Conservation (phyloP, 1,140 invertebrate genomes). For the Pararge aegeria region DNA sequence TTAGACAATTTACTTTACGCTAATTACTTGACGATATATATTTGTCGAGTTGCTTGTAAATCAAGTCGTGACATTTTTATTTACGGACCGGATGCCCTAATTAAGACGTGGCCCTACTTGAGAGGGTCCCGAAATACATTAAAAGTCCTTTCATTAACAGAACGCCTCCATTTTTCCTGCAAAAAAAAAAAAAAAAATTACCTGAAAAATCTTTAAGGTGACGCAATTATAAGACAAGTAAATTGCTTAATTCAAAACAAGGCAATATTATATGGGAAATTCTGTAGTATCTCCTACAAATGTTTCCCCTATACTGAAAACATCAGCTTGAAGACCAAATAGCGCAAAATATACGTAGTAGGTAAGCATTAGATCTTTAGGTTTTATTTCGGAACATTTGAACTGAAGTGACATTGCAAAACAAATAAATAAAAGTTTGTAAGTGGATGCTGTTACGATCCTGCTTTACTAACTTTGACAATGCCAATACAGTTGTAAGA, state of each 20-base stretch:
- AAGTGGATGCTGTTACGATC: no score
- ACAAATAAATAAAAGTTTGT: no score
- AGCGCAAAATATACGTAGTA: no score
- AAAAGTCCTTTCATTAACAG: slow-evolving; percentile 29
- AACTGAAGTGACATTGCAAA: no score
- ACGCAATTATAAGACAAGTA: background rate
- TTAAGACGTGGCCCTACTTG: slow-evolving; percentile 25
- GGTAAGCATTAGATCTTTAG: no score
- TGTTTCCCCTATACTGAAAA: no score
- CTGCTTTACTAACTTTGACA: no score
- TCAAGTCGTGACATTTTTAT: slow-evolving; percentile 31
- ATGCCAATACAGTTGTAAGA: no score
- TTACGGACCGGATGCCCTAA: slow-evolving; percentile 24
- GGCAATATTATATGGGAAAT: background rate
- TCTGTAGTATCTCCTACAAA: no score
- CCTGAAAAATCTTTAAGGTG: slow-evolving; percentile 15
- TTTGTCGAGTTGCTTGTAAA: slow-evolving; percentile 25
- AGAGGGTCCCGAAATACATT: slow-evolving; percentile 29
- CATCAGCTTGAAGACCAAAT: no score
- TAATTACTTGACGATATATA: slow-evolving; percentile 31
- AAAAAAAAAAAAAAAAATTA: slow-evolving; percentile 2
- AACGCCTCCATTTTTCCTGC: slow-evolving; percentile 24
- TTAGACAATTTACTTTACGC: slow-evolving; percentile 19
- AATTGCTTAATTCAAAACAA: background rate
- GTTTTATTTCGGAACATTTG: no score